phyloP scores from a whole-genome alignment of 1,140 invertebrate genomes.

The Drosophila azteca region DNA sequence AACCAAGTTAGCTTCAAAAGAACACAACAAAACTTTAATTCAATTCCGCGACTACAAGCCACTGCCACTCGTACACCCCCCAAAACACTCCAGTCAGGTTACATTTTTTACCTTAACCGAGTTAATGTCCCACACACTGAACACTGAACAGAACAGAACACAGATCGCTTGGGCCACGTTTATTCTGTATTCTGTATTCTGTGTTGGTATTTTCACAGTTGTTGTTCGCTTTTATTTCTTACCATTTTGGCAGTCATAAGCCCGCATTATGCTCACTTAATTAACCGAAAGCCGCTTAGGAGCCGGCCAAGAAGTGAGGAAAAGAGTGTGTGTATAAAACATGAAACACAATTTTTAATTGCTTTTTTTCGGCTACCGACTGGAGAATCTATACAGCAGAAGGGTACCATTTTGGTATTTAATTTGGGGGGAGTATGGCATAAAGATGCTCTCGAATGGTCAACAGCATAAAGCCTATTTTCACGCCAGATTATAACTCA shows the following conservation, averaged over 20 bases:
- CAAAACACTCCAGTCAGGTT: conserved; percentile 32
- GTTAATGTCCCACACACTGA: conserved; percentile 22
- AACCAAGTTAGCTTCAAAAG: conserved; percentile 64
- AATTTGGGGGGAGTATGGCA: neutral
- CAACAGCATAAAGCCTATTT: conserved; percentile 52
- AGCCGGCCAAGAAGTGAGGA: conserved; percentile 29
- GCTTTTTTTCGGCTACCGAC: conserved; percentile 68
- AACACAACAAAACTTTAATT: conserved; percentile 36
- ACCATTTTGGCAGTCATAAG: conserved; percentile 79
- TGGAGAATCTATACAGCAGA: conserved; percentile 29
- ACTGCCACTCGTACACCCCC: conserved; percentile 5
- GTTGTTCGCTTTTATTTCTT: conserved; percentile 37
- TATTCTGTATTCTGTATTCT: conserved; percentile 23
- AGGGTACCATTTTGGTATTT: neutral
- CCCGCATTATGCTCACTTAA: conserved; percentile 81
- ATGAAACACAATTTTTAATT: conserved; percentile 78
- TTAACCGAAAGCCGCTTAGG: conserved; percentile 76
- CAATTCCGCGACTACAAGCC: conserved; percentile 46
- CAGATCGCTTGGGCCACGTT: conserved; percentile 29
- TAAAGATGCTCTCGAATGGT: neutral
- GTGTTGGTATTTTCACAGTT: conserved; percentile 10
- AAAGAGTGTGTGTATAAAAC: conserved; percentile 23
- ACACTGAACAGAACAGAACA: too few species aligned
- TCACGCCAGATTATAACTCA: conserved; percentile 2
- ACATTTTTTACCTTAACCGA: conserved; percentile 53